A percentile compares a stretch with the other conserved stretches of the same genome.
phyloP scores from a whole-genome alignment of 2,113 vertebrate genomes.

The Choloepus hoffmanni region DNA sequence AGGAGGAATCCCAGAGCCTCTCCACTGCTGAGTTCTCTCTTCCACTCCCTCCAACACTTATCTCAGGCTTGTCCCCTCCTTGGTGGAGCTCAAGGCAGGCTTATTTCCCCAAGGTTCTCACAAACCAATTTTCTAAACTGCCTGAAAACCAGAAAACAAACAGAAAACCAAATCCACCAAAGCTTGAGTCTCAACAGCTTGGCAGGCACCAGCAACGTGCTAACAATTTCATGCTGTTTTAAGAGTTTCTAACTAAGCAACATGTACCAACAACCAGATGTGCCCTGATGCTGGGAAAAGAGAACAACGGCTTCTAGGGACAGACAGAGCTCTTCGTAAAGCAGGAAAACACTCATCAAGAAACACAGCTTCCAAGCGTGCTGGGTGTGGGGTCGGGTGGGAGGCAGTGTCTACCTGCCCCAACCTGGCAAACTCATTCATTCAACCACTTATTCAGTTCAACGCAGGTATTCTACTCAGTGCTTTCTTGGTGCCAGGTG shows the following conservation, averaged over 20 bases:
- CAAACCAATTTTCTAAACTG: slow-evolving; percentile 80
- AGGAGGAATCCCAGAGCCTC: not conserved
- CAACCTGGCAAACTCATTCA: not conserved
- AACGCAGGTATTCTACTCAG: not conserved
- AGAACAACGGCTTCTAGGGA: slow-evolving; percentile 70
- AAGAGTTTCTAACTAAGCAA: slow-evolving; percentile 82
- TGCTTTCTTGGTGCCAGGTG: not conserved
- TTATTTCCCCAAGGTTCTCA: slow-evolving; percentile 77
- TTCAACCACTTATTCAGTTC: not conserved
- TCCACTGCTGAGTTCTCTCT: not conserved
- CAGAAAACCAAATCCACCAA: slow-evolving; percentile 79
- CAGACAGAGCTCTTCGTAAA: slow-evolving; percentile 65
- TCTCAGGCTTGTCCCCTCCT: slow-evolving; percentile 19
- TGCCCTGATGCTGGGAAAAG: slow-evolving; percentile 68
- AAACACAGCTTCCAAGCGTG: slow-evolving; percentile 25
- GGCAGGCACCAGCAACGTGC: slow-evolving; percentile 77
- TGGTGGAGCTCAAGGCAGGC: slow-evolving; percentile 54
- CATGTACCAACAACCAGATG: slow-evolving; percentile 82
- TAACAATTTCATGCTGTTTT: slow-evolving; percentile 84
- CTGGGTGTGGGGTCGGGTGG: not conserved
- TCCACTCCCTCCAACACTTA: not conserved
- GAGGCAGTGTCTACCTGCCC: not conserved
- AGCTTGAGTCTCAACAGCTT: slow-evolving; percentile 66
- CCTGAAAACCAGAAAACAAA: slow-evolving; percentile 83
- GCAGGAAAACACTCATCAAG: slow-evolving; percentile 78